Conservation (phyloP, 2,113 vertebrate species). For the Oryzias celebensis region DNA sequence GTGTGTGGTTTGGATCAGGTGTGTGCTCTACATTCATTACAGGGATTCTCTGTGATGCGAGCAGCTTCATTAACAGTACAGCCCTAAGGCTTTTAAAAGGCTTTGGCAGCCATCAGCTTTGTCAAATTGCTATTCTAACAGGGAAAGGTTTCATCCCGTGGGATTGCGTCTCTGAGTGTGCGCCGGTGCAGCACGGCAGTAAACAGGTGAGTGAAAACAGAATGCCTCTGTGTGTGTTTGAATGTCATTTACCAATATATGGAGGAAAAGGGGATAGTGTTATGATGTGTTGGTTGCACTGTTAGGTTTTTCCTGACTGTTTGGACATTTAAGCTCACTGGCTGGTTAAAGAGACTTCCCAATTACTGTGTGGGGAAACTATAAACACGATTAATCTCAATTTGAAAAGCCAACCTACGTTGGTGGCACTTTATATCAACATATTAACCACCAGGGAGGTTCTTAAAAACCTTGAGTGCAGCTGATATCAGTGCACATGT, state of each 20-base stretch:
- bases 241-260: slow-evolving; percentile 3
- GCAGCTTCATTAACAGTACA: slow-evolving; percentile 65
- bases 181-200: slow-evolving; percentile 14
- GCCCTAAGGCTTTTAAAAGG: slow-evolving; percentile 46
- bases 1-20: slow-evolving; percentile 37
- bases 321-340: not conserved
- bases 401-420: slow-evolving; percentile 32
- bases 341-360: slow-evolving; percentile 34
- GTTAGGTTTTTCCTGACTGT: not conserved
- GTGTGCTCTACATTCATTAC: slow-evolving; percentile 53
- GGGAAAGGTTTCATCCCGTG: slow-evolving; percentile 29
- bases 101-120: slow-evolving; percentile 59
- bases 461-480: slow-evolving; percentile 26
- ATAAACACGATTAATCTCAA: slow-evolving; percentile 59
- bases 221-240: not conserved
- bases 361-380: slow-evolving; percentile 19
- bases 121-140: slow-evolving; percentile 58
- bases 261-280: slow-evolving; percentile 2
- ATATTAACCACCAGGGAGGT: slow-evolving; percentile 17
- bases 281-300: not conserved
- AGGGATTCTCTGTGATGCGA: slow-evolving; percentile 50
- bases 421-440: slow-evolving; percentile 41
- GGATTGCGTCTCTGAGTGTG: slow-evolving; percentile 17
- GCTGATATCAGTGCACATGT: slow-evolving; percentile 37
- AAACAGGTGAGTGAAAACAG: slow-evolving; percentile 18